Evolutionary conservation across 2,797 vertebrate genomes (phyloP).

Genomic region (Premnoplex brunnescens): DNA sequence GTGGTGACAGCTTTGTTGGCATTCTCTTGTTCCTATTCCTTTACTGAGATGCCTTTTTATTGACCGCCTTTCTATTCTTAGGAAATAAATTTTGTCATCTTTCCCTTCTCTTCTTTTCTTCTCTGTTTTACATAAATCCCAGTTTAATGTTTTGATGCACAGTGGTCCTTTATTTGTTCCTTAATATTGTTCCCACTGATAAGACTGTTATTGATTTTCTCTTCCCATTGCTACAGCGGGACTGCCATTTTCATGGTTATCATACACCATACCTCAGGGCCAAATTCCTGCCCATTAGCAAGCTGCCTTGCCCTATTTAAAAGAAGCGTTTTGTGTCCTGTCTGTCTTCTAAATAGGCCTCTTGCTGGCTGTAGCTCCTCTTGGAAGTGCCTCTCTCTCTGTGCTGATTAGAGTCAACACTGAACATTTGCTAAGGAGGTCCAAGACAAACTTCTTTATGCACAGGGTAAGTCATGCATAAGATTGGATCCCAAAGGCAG

Average conservation of each 20-base stretch:
- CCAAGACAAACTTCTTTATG: conserved; percentile 61
- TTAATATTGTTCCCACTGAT: not conserved
- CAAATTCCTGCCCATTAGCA: conserved; percentile 52
- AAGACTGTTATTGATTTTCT: not conserved
- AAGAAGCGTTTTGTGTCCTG: conserved; percentile 13
- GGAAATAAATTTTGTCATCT: not conserved
- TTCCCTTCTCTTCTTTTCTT: not conserved
- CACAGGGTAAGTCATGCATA: conserved; percentile 46
- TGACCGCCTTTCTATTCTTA: not conserved
- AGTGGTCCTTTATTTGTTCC: not conserved
- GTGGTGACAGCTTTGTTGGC: accelerated
- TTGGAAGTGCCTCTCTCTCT: conserved; percentile 9
- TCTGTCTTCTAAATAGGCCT: conserved; percentile 48
- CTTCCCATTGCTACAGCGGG: not conserved
- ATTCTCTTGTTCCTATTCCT: not conserved
- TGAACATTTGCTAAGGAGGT: conserved; percentile 53
- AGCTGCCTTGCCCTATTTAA: conserved; percentile 57
- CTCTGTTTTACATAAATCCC: not conserved
- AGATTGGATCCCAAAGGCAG: conserved; percentile 60
- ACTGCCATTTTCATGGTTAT: not conserved
- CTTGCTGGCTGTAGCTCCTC: conserved; percentile 45
- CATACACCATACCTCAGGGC: not conserved
- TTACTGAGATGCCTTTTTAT: not conserved
- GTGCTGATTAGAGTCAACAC: conserved; percentile 27
- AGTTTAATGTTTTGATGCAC: not conserved